Base-by-base conservation (phyloP, 2,797 vertebrate genomes). In the Mastacembelus armatus region DNA sequence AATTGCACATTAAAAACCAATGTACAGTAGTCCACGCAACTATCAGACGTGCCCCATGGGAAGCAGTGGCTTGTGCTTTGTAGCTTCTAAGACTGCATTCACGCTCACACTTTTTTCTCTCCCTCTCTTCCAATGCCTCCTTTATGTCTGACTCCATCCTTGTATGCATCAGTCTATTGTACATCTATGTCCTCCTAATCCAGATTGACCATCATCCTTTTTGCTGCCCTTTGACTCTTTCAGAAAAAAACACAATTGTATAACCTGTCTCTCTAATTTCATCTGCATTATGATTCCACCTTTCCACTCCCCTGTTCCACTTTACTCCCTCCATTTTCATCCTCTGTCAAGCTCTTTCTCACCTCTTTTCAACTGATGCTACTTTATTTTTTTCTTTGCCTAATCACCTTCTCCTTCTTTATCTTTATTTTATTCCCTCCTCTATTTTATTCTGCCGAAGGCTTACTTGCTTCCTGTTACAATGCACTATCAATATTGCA, bases 401-500 rank as follows among this genome's bases (percentile, higher is more conserved):
- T 56, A 56, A 87, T 85, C 72, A 75, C 55, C 50, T 56, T 68
- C 50, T 65, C 49, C 12, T 63, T 32, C 60, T 74, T 77, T 69
- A 66, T 78, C 65, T 77, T 71, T 69, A 55, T 76, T 83, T 73
- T 60, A 78, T 74, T 70, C 71, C 58, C 33, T 44, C 7, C 24
- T 66, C 16, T 65, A 49, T 77, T 82, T 78, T 74, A 85, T 71
- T 45, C 74, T 21, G 63, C 77, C 33, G 18, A 48, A 43, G 78
- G 78, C 74, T 76, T 59, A 18, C 52, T 82, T 71, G 62, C 67
- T 80, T 85, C 68, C 62, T 66, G 75, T 78, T 78, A 87, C 78
- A 85, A 85, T 83, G 67, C 71, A 16, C 57, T 80, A 85, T 91
- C 81, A 88, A 84, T 85, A 85, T 81, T 86, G 69, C 74, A 85